These are phyloP conservation scores for Gnatocerus cornutus DNA, from an alignment of 2,888 invertebrate genomes.

Conservation along the genomic window DNA sequence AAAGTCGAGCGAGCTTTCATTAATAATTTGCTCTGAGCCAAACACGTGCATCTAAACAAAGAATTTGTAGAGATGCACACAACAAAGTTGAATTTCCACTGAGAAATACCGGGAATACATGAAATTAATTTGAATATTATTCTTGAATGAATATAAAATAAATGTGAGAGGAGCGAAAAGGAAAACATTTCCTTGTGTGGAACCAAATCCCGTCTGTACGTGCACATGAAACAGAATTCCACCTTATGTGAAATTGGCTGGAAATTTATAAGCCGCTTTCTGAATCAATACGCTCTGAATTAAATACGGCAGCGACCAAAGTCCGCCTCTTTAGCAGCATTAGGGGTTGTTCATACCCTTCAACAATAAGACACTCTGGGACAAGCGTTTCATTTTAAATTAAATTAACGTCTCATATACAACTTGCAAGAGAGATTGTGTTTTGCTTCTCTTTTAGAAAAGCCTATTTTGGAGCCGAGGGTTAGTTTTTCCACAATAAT, in stretches of 20 bases:
- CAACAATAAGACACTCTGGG: neutral
- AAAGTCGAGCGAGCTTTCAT: neutral
- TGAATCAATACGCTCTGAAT: constrained; percentile 28
- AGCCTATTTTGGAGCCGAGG: no score
- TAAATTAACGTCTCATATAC: neutral
- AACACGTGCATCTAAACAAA: neutral
- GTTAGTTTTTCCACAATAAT: no score
- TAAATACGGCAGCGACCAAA: constrained; percentile 16
- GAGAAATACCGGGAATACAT: constrained; percentile 5
- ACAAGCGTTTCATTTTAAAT: no score
- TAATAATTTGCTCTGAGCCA: constrained; percentile 11
- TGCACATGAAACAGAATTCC: constrained; percentile 34
- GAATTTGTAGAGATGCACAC: constrained; percentile 6
- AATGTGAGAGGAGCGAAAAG: constrained; percentile 10
- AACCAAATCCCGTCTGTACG: constrained; percentile 24
- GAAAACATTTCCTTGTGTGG: constrained; percentile 20
- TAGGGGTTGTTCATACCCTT: neutral
- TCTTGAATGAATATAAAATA: constrained; percentile 19
- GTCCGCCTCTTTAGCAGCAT: constrained; percentile 6
- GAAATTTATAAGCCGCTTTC: constrained; percentile 41
- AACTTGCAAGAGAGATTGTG: no score
- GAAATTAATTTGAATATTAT: constrained; percentile 27
- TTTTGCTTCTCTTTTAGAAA: no score
- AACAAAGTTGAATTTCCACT: constrained; percentile 7
- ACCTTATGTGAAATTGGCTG: constrained; percentile 30